Conservation (phyloP, 1,140 invertebrate species). For the Mamestra configurata region DNA sequence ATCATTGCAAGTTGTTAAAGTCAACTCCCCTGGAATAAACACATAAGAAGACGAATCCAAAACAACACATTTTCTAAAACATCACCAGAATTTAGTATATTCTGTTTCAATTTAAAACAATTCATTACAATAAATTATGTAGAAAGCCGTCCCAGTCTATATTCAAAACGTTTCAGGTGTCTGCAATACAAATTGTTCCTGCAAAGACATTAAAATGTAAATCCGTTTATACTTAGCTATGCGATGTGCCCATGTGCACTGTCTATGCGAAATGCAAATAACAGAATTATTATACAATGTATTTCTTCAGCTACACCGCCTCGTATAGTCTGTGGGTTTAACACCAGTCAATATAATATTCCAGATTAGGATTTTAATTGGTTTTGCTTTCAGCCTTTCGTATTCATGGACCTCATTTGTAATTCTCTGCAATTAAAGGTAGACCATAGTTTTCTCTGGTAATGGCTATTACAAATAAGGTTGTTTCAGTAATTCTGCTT, state of each 20-base stretch:
- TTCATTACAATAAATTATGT: constrained; percentile 31
- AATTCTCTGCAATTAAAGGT: neutral
- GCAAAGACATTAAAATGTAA: constrained; percentile 57
- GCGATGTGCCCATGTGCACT: constrained; percentile 47
- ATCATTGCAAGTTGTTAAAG: neutral
- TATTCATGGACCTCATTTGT: neutral
- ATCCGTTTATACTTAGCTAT: constrained; percentile 54
- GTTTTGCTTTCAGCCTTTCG: neutral
- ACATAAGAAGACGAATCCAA: neutral
- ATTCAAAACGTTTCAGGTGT: constrained; percentile 53
- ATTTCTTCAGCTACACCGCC: constrained; percentile 17
- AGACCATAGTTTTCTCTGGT: no score
- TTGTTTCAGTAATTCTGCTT: no score
- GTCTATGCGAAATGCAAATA: constrained; percentile 51
- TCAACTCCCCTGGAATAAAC: no score
- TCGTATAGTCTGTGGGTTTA: constrained; percentile 9
- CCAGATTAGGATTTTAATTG: neutral
- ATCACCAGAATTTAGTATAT: neutral
- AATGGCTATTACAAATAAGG: no score
- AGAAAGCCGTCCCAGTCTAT: constrained; percentile 37
- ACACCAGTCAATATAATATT: constrained; percentile 12
- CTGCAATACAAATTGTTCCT: constrained; percentile 57
- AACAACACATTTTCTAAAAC: neutral
- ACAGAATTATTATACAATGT: constrained; percentile 51
- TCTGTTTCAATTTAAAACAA: constrained; percentile 26